Evolutionary conservation across 2,113 vertebrate species (phyloP).

Genomic region (Myiozetetes cayanensis): DNA sequence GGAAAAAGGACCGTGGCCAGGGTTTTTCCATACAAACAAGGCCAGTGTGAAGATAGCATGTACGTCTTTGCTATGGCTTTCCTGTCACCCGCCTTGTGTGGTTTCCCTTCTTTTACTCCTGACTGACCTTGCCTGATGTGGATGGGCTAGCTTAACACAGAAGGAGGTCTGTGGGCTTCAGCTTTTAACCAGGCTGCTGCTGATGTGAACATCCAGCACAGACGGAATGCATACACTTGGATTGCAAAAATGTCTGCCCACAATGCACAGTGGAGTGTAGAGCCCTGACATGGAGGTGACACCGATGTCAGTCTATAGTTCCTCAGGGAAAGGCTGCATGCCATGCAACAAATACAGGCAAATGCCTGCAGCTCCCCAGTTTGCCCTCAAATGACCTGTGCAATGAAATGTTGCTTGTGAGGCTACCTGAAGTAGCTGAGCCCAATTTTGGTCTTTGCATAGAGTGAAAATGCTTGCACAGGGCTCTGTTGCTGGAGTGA

Average conservation of each 20-base stretch:
- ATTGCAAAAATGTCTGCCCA: background rate
- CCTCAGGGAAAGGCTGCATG: background rate
- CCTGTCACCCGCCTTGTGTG: background rate
- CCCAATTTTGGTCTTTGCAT: background rate
- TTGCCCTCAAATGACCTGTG: background rate
- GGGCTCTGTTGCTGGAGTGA: background rate
- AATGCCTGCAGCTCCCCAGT: background rate
- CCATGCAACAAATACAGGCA: background rate
- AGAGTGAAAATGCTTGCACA: background rate
- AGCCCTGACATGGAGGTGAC: background rate
- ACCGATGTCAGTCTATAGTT: background rate
- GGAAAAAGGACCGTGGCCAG: background rate
- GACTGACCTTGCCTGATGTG: background rate
- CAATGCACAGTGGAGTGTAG: background rate
- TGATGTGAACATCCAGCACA: background rate
- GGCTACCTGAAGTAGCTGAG: background rate
- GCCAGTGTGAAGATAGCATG: background rate
- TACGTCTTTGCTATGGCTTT: background rate
- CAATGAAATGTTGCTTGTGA: background rate
- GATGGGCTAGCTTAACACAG: background rate
- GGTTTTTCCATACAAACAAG: background rate
- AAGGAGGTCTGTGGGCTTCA: background rate
- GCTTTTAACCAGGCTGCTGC: background rate
- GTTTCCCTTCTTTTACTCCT: background rate
- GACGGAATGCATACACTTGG: rapidly evolving